Evolutionary conservation across 2,888 invertebrate genomes (phyloP).

Genomic region (Monochamus alternatus): DNA sequence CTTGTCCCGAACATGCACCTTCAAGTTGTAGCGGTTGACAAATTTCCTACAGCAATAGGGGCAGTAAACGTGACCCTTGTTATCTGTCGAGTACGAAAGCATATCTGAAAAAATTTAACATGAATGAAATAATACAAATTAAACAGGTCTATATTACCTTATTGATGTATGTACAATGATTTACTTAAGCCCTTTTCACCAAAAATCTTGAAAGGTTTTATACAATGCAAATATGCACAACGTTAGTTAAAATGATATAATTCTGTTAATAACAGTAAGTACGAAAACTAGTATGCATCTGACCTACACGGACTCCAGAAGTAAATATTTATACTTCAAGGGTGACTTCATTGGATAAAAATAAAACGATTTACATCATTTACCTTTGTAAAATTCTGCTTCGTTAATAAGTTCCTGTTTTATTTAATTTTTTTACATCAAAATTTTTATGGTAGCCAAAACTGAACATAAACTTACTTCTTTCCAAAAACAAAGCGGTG

Average conservation of each 20-base stretch:
- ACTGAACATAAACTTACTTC: no score
- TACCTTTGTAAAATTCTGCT: no score
- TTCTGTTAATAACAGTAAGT: not conserved
- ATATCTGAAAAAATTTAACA: constrained; percentile 62
- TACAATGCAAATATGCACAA: constrained; percentile 10
- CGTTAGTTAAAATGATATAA: not conserved
- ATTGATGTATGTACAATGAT: constrained; percentile 42
- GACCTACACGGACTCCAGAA: no score
- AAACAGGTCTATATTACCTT: constrained; percentile 52
- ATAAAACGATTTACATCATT: no score
- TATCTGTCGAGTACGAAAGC: constrained; percentile 63
- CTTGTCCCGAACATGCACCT: constrained; percentile 82
- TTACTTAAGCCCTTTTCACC: constrained; percentile 33
- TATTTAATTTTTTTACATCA: no score
- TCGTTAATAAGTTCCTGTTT: no score
- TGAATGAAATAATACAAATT: constrained; percentile 52
- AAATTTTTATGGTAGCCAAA: no score
- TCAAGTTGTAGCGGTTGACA: constrained; percentile 80
- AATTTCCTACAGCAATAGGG: constrained; percentile 78
- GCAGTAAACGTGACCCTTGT: constrained; percentile 75
- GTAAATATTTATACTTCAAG: no score
- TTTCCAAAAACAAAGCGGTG: no score
- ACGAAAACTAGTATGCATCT: no score
- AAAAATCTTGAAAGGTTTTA: constrained; percentile 30
- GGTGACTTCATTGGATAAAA: no score